Base-by-base conservation (phyloP, 2,797 vertebrate genomes). In the Busarellus nigricollis region DNA sequence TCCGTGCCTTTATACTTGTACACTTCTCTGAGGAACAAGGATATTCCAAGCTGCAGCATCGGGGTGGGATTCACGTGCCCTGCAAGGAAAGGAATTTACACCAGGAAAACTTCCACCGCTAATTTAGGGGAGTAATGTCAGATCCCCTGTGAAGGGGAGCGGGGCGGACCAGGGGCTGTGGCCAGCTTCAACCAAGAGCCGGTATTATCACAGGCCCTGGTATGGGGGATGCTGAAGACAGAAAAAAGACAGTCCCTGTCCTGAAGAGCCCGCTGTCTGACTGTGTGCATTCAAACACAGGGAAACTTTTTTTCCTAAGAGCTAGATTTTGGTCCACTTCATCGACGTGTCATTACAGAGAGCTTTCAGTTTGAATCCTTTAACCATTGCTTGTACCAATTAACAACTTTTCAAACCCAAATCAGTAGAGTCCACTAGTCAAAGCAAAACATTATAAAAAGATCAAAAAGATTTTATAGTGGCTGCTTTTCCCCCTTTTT, bases 81-180 rank as follows among this genome's bases (percentile, higher is more conserved):
- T 45, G 33, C 16, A 11, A 8, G 24, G 7, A 59, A n/a, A 35
- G 57, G 69, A n/a, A 55, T 40, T 61, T 14, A 8, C n/a, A 16
- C 3, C 37, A 65, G 58, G 35, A n/a, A 13, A 72, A 8, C 20
- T 24, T 17, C 47, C 65, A 8, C 3, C 1, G 0, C 49, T 24
- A 47, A 1, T 29, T 15, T 4, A 6, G 26, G 50, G 24, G 26
- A 13, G 49, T 19, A 28, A 4, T 2, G 4, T 11, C 61, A 10
- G 8, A 3, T 5, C 47, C 52, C 37, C 61, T 15, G 74, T 2
- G 66, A 5, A 9, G 25, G 58, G 49, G 26, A 55, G 37, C 16
- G 4, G 55, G 54, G 25, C 1, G 2, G 44, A 25, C 4, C 21
- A 7, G 40, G 37, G 10, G 20, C 38, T 3, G 2, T 0, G 13